Percentiles rank a stretch among this genome's conserved stretches.
These are phyloP conservation scores for Cotesia typhae DNA, from an alignment of 1,140 invertebrate species.

Conservation along the genomic window DNA sequence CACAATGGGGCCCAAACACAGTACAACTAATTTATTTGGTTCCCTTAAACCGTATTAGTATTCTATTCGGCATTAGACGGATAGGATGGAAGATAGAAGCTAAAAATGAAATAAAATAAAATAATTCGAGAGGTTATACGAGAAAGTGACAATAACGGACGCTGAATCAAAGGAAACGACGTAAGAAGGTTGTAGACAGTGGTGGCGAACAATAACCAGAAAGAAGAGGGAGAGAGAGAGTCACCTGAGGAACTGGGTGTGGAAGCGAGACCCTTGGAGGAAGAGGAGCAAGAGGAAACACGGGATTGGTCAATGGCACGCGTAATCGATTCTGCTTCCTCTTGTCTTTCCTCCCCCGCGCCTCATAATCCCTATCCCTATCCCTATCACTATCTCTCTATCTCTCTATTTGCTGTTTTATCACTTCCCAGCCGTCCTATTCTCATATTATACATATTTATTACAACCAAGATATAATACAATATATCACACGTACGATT, in stretches of 20 bases:
- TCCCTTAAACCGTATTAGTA: too few relatives aligned
- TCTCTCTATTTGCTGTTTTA: conserved; percentile 9
- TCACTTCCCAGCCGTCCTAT: not conserved
- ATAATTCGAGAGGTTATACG: not conserved
- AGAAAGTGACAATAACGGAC: conserved; percentile 2
- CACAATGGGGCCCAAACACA: too few relatives aligned
- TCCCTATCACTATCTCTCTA: not conserved
- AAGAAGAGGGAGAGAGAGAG: too few relatives aligned
- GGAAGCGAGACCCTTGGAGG: too few relatives aligned
- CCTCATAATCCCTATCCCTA: not conserved
- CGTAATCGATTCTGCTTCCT: conserved; percentile 51
- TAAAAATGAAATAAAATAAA: not conserved
- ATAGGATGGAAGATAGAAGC: too few relatives aligned
- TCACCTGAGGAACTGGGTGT: too few relatives aligned
- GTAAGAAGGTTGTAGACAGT: too few relatives aligned
- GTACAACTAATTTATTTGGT: too few relatives aligned
- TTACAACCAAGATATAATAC: not conserved
- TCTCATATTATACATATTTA: not conserved
- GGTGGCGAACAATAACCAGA: conserved; percentile 1
- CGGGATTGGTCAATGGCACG: conserved; percentile 55
- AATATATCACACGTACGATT: conserved; percentile 11
- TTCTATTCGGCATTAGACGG: too few relatives aligned
- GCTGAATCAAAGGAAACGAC: conserved; percentile 19
- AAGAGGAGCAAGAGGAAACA: too few relatives aligned
- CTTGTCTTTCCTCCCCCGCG: conserved; percentile 14